phyloP scores from a whole-genome alignment of 2,888 invertebrate genomes.

The Petrolisthes cinctipes region DNA sequence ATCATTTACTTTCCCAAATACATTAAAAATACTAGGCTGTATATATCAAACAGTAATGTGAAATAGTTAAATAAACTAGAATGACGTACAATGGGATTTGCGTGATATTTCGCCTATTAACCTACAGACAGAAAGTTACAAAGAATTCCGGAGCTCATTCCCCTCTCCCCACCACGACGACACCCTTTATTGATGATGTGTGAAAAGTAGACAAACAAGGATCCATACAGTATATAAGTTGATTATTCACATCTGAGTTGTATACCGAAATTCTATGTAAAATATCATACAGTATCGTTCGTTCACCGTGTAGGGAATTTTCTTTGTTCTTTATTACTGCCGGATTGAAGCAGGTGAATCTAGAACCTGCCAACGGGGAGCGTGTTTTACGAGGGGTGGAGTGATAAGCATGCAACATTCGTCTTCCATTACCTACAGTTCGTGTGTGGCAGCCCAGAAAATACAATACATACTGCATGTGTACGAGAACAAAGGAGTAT shows the following conservation, averaged over 20 bases:
- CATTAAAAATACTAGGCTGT: neutral
- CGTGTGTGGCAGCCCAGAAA: neutral
- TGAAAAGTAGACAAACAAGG: too few relatives aligned
- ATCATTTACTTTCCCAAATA: neutral
- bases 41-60: too few relatives aligned
- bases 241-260: neutral
- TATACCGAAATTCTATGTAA: neutral
- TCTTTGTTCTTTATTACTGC: neutral
- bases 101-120: too few relatives aligned
- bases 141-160: too few relatives aligned
- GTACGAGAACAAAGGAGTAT: too few relatives aligned
- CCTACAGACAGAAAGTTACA: too few relatives aligned
- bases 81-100: too few relatives aligned
- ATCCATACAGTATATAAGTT: too few relatives aligned
- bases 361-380: neutral
- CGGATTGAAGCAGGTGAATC: neutral
- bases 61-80: too few relatives aligned
- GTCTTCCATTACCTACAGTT: constrained; percentile 27
- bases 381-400: neutral
- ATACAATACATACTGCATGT: neutral
- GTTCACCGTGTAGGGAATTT: neutral
- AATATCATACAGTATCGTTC: neutral
- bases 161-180: too few relatives aligned
- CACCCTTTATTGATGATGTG: too few relatives aligned
- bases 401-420: constrained; percentile 31